These are phyloP conservation scores for Ophioninae sp. DNA, from an alignment of 2,888 invertebrate genomes.

Conservation along the genomic window DNA sequence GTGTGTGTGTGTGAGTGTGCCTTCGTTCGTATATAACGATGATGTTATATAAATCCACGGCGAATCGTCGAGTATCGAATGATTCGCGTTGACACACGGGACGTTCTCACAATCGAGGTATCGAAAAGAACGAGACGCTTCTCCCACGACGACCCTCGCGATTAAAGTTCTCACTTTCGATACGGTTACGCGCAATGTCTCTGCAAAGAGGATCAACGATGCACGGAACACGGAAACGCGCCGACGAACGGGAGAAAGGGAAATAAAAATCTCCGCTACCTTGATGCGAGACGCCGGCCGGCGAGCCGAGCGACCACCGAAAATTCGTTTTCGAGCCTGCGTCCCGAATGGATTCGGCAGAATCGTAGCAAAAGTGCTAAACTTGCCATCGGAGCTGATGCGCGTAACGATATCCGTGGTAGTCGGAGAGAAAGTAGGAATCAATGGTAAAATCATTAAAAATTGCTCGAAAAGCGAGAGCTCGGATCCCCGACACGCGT, in stretches of 20 bases:
- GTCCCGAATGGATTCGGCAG: neutral
- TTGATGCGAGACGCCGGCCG: neutral
- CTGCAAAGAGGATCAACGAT: constrained; percentile 56
- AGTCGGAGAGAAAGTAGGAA: neutral
- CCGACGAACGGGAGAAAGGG: neutral
- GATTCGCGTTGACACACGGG: constrained; percentile 59
- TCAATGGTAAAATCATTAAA: neutral
- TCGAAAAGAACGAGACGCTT: neutral
- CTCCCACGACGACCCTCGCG: neutral
- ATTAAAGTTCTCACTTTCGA: constrained; percentile 25
- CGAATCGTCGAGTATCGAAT: constrained; percentile 68
- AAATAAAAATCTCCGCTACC: constrained; percentile 26
- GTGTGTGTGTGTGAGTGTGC: constrained; percentile 58
- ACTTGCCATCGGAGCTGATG: too few relatives aligned
- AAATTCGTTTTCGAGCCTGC: neutral
- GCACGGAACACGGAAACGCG: constrained; percentile 29
- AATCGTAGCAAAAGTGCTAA: neutral
- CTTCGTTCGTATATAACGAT: constrained; percentile 65
- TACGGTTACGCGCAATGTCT: constrained; percentile 36
- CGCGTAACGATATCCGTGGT: too few relatives aligned
- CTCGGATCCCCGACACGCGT: neutral
- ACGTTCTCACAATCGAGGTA: constrained; percentile 20
- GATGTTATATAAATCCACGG: constrained; percentile 68
- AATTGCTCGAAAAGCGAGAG: too few relatives aligned
- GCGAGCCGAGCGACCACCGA: neutral